Base-by-base conservation (phyloP, 1,140 invertebrate genomes). In the Drosophila ironensis region DNA sequence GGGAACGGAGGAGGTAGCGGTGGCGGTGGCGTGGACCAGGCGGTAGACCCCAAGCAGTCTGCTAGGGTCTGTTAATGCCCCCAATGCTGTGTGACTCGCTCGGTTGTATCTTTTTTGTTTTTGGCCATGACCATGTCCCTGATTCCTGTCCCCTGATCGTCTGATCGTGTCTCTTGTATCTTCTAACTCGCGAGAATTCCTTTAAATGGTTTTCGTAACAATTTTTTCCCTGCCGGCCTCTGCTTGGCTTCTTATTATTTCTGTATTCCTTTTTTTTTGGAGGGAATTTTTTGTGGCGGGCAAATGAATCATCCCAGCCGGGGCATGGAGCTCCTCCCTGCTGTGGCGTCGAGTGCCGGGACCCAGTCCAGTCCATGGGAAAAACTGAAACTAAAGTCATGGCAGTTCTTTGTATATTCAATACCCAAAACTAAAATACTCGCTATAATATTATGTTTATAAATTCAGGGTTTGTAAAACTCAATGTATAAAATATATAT, bases 1-100 rank as follows among this genome's bases (percentile, higher is more conserved):
- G 5, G 30, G 27, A 17, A 28, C 3, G 16, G 20, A 4, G 19
- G 40, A 27, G 22, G 22, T 2, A 12, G 38, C 24, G 14, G 35
- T 41, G 53, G 30, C 35, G 25, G 19, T 4, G 24, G 30, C 22
- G 22, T 22, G 20, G 42, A 37, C 28, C n/a, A n/a, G 25, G 44
- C 24, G 33, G 60, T 35, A 80, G 84, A 88, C 84, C 84, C 84
- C 84, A 88, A 88, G 84, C 84, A 88, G 84, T 88, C 84, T 88
- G 84, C 84, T 69, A 75, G 42, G 80, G 66, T 57, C 68, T 71
- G 35, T 70, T 72, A 57, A 72, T 70, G 66, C 52, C 22, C n/a
- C 33, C 30, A 41, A 25, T 56, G 57, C 51, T 27, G 41, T 38
- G 56, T 46, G 33, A 33, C 45, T 64, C 27, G 22, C 52, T 30